A percentile compares a stretch with the other conserved stretches of the same genome.
Conservation (phyloP, 2,888 invertebrate genomes). For the Tenthredo livida region DNA sequence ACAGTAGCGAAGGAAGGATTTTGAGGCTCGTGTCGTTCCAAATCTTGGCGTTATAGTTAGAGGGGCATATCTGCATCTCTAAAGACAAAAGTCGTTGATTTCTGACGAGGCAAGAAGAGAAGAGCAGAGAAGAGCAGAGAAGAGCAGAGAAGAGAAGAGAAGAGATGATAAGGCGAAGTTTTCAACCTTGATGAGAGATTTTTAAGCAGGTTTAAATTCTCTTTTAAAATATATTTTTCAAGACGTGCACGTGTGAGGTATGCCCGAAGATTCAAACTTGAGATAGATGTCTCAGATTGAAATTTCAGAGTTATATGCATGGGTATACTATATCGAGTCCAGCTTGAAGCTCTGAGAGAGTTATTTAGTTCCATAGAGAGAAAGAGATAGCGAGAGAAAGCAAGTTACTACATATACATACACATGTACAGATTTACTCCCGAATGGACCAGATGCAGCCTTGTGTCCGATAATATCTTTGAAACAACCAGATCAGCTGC, state of each 20-base stretch:
- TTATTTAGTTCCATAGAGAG: not conserved
- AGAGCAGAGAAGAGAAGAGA: not conserved
- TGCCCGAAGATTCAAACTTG: not conserved
- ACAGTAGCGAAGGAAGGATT: not conserved
- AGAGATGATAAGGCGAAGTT: slow-evolving; percentile 12
- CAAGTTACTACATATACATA: not conserved
- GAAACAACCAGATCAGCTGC: slow-evolving; percentile 35
- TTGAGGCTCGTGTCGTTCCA: slow-evolving; percentile 27
- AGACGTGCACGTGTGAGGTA: too few species aligned
- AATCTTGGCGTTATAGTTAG: slow-evolving; percentile 18
- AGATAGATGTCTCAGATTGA: not conserved
- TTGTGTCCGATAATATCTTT: slow-evolving; percentile 45
- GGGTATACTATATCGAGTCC: not conserved
- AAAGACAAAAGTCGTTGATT: slow-evolving; percentile 49
- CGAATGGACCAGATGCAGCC: slow-evolving; percentile 31
- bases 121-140: not conserved
- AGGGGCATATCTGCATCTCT: slow-evolving; percentile 1
- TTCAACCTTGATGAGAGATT: slow-evolving; percentile 33
- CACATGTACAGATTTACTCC: not conserved
- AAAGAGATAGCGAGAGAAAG: not conserved
- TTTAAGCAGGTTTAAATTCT: slow-evolving; percentile 28
- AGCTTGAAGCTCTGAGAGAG: not conserved
- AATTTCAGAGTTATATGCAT: not conserved
- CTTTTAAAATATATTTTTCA: not conserved
- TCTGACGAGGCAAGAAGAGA: slow-evolving; percentile 14